Percentiles rank a stretch among this genome's conserved stretches.
Conservation (phyloP, 2,888 invertebrate species). For the Lasioglossum figueresi region DNA sequence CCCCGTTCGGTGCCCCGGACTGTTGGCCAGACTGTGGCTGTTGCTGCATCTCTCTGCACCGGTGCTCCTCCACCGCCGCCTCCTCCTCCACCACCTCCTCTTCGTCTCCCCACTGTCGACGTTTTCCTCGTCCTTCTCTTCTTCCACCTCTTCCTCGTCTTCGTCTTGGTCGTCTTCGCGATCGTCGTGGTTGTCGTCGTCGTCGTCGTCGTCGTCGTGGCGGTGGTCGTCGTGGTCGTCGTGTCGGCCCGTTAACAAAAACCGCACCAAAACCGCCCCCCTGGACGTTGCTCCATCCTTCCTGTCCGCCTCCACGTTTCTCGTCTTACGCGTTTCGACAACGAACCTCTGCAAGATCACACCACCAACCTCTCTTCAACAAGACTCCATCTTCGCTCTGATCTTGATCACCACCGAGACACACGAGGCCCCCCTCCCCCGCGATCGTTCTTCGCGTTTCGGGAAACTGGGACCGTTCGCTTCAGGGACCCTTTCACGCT, state of each 20-base stretch:
- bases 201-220: conserved; percentile 37
- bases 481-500: background rate
- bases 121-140: conserved; percentile 38
- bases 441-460: background rate
- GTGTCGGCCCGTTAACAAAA: conserved; percentile 72
- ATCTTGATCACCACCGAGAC: background rate
- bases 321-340: conserved; percentile 29
- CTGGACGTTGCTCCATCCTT: conserved; percentile 69
- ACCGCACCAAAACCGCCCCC: conserved; percentile 50
- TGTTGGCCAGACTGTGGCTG: conserved; percentile 73
- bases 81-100: conserved; percentile 38
- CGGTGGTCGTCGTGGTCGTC: conserved; percentile 27
- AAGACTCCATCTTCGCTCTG: background rate
- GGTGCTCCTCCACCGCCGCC: conserved; percentile 37
- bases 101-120: conserved; percentile 32
- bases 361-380: conserved; percentile 47
- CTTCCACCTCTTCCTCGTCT: conserved; percentile 40
- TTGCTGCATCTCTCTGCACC: conserved; percentile 74
- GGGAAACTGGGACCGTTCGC: background rate
- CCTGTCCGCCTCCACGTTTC: conserved; percentile 56
- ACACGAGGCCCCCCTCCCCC: background rate
- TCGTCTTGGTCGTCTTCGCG: conserved; percentile 35
- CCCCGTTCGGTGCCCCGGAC: conserved; percentile 79
- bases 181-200: conserved; percentile 43
- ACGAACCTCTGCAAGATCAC: conserved; percentile 57